These are phyloP conservation scores for Haliaeetus leucogaster DNA, from an alignment of 2,113 vertebrate genomes.

Conservation along the genomic window DNA sequence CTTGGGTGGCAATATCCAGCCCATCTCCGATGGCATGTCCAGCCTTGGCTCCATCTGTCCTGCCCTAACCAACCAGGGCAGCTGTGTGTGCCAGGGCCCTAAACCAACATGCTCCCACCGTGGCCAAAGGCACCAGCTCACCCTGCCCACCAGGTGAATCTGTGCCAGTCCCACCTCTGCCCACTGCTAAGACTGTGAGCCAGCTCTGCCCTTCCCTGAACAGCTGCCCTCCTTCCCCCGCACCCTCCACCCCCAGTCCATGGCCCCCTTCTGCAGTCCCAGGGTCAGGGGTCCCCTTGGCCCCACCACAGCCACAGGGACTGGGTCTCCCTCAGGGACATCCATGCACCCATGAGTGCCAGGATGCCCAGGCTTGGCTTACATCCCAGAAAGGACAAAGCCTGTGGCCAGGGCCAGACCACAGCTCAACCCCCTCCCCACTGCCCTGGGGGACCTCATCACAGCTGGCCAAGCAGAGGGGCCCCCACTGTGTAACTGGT, in stretches of 20 bases:
- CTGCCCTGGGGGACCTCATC: not conserved
- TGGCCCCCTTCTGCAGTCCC: not conserved
- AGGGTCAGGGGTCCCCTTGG: too few species aligned
- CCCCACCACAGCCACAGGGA: not conserved
- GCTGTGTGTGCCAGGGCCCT: not conserved
- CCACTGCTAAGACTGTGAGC: not conserved
- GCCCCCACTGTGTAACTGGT: not conserved
- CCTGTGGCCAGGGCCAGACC: too few species aligned
- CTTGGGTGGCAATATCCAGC: not conserved
- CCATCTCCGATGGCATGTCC: fast-evolving
- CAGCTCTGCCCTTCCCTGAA: not conserved
- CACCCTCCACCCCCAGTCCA: too few species aligned
- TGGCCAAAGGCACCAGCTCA: not conserved
- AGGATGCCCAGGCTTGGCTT: fast-evolving
- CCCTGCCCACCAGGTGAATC: not conserved
- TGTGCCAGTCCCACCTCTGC: not conserved
- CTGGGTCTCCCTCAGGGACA: not conserved
- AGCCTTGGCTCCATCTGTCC: not conserved
- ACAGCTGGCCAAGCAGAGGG: not conserved
- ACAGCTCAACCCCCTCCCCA: not conserved
- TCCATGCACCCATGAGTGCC: fast-evolving
- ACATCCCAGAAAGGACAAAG: not conserved
- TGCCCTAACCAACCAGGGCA: fast-evolving
- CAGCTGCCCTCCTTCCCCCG: not conserved
- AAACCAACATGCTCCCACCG: not conserved